phyloP scores from a whole-genome alignment of 1,140 invertebrate species.

The Lepidurus packardi region DNA sequence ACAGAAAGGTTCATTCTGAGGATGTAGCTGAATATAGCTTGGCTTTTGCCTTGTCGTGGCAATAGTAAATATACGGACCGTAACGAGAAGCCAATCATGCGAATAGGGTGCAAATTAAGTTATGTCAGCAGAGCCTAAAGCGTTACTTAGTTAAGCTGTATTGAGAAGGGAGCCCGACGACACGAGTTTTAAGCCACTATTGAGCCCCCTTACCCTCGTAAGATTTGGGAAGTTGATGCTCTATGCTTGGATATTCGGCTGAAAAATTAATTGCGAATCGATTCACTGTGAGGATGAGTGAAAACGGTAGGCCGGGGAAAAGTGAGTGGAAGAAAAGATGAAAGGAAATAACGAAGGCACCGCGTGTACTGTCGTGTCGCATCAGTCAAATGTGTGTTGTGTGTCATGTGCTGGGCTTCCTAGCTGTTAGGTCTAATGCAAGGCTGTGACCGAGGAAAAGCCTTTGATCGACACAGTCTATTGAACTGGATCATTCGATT shows the following conservation, averaged over 20 bases:
- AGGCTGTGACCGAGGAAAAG: not conserved
- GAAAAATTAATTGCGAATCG: constrained; percentile 9
- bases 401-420: constrained; percentile 2
- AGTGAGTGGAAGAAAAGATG: not conserved
- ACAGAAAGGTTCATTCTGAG: not conserved
- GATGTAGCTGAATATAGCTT: not conserved
- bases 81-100: constrained; percentile 21
- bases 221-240: not conserved
- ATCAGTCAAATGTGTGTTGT: not conserved
- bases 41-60: constrained; percentile 2
- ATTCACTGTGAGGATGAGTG: not conserved
- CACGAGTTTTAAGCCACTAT: not conserved
- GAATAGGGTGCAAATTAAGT: constrained; percentile 14
- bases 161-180: not conserved
- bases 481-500: constrained; percentile 22
- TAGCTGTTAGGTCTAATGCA: constrained; percentile 15
- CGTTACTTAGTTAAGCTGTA: not conserved
- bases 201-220: not conserved
- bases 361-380: not conserved
- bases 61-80: not conserved
- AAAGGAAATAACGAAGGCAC: not conserved
- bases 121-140: not conserved
- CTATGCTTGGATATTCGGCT: not conserved
- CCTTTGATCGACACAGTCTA: constrained; percentile 21
- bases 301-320: not conserved